Conservation (phyloP, 2,888 invertebrate species). For the Cheilosia urbana region DNA sequence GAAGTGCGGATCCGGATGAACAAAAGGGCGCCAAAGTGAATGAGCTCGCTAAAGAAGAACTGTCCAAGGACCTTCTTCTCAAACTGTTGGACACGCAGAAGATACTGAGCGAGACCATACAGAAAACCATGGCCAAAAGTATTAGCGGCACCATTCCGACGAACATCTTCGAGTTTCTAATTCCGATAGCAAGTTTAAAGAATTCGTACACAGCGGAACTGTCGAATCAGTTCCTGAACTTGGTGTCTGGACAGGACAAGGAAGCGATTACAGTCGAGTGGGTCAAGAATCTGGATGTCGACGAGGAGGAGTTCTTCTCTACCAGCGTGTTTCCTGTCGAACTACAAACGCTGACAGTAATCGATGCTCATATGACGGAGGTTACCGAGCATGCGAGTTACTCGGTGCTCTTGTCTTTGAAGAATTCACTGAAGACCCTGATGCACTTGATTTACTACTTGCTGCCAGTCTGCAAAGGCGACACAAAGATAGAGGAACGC, state of each 20-base stretch:
- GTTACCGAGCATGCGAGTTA: conserved; percentile 81
- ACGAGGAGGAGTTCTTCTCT: conserved; percentile 80
- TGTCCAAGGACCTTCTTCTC: conserved; percentile 80
- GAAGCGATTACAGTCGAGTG: conserved; percentile 82
- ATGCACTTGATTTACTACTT: conserved; percentile 81
- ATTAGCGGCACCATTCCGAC: conserved; percentile 80
- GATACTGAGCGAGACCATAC: conserved; percentile 80
- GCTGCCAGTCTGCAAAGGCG: conserved; percentile 78
- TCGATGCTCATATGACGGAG: conserved; percentile 83
- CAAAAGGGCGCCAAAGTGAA: conserved; percentile 24
- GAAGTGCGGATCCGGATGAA: conserved; percentile 77
- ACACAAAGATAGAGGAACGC: conserved; percentile 78
- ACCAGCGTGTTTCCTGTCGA: conserved; percentile 82
- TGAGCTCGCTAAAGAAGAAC: conserved; percentile 73
- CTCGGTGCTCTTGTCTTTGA: conserved; percentile 81
- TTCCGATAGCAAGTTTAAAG: conserved; percentile 82
- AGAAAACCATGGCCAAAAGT: conserved; percentile 81
- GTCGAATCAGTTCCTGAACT: conserved; percentile 81
- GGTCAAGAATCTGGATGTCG: conserved; percentile 81
- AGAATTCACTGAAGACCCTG: conserved; percentile 82
- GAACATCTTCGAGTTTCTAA: conserved; percentile 81
- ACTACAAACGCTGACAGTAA: conserved; percentile 82
- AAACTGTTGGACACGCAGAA: conserved; percentile 81
- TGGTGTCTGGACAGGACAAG: conserved; percentile 82
- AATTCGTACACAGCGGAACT: conserved; percentile 81